Evolutionary conservation across 2,113 vertebrate species (phyloP).

Genomic region (Equus przewalskii): DNA sequence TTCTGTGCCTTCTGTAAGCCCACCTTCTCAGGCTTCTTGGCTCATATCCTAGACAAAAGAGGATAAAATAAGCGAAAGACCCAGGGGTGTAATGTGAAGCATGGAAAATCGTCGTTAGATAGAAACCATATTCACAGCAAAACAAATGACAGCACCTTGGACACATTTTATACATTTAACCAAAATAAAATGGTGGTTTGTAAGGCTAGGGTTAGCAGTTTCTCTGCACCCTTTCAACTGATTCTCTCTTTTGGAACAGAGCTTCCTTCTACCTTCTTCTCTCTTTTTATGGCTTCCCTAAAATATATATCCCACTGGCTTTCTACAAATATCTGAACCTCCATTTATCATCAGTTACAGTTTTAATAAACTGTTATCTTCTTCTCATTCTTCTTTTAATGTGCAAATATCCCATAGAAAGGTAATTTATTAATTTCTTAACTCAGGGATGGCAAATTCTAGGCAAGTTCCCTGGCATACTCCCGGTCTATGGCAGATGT

Average conservation of each 20-base stretch:
- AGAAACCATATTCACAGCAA: neutral
- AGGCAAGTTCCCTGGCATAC: neutral
- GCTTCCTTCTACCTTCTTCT: neutral
- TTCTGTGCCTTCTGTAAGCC: neutral
- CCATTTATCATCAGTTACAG: neutral
- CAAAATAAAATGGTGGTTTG: neutral
- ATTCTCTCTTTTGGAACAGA: neutral
- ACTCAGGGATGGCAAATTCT: neutral
- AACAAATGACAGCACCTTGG: neutral
- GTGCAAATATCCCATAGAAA: neutral
- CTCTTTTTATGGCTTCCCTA: neutral
- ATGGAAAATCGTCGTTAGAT: neutral
- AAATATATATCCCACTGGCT: neutral
- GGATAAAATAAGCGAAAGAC: neutral
- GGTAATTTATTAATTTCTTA: neutral
- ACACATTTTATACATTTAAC: neutral
- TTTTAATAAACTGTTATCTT: neutral
- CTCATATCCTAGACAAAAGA: neutral
- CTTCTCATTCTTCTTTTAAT: slow-evolving; percentile 19
- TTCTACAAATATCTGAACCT: neutral
- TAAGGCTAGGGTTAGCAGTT: neutral
- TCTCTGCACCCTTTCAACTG: neutral
- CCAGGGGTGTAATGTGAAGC: neutral
- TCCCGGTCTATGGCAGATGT: neutral
- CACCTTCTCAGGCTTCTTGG: neutral